Conservation (phyloP, 30 jellyfish, hydroid and myxozoan genomes). For the Calvadosia cruxmelitensis region DNA sequence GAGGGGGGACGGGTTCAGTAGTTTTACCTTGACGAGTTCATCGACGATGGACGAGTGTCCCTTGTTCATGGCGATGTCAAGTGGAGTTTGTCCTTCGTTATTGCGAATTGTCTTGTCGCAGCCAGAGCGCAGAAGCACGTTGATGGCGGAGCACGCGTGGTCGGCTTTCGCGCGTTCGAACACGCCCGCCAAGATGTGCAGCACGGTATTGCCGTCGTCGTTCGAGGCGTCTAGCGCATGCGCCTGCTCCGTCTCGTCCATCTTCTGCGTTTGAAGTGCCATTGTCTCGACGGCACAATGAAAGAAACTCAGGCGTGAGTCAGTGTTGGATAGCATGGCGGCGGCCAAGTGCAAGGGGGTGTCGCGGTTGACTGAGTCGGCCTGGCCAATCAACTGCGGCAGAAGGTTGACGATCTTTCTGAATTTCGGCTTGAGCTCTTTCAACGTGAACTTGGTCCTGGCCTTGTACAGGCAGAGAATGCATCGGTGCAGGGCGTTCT, state of each 20-base stretch:
- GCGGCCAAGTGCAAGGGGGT: slow-evolving; percentile 94
- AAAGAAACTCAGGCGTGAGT: slow-evolving; percentile 70
- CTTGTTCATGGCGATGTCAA: slow-evolving; percentile 79
- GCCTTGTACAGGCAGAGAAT: slow-evolving; percentile 70
- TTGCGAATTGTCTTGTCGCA: slow-evolving; percentile 80
- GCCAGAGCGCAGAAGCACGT: slow-evolving; percentile 64
- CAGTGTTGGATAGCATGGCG: slow-evolving; percentile 68
- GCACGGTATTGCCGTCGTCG: slow-evolving; percentile 78
- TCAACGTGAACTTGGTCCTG: slow-evolving; percentile 70
- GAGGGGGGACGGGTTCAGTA: too few relatives aligned
- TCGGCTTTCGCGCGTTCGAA: slow-evolving; percentile 66
- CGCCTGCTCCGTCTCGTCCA: slow-evolving; percentile 48
- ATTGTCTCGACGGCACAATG: slow-evolving; percentile 72
- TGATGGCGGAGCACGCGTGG: slow-evolving; percentile 77
- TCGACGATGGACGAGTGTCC: slow-evolving; percentile 74
- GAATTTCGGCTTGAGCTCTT: slow-evolving; percentile 81
- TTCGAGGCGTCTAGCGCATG: slow-evolving; percentile 65
- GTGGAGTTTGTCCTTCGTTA: slow-evolving; percentile 54
- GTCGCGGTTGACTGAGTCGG: slow-evolving; percentile 59
- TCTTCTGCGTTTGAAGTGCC: slow-evolving; percentile 57
- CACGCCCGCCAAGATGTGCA: slow-evolving; percentile 77
- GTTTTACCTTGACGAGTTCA: slow-evolving; percentile 84
- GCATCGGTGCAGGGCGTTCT: slow-evolving; percentile 81
- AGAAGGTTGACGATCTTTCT: slow-evolving; percentile 50
- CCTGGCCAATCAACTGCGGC: slow-evolving; percentile 35